Evolutionary conservation across 2,113 vertebrate genomes (phyloP).

Genomic region (Hirundichthys speculiger): DNA sequence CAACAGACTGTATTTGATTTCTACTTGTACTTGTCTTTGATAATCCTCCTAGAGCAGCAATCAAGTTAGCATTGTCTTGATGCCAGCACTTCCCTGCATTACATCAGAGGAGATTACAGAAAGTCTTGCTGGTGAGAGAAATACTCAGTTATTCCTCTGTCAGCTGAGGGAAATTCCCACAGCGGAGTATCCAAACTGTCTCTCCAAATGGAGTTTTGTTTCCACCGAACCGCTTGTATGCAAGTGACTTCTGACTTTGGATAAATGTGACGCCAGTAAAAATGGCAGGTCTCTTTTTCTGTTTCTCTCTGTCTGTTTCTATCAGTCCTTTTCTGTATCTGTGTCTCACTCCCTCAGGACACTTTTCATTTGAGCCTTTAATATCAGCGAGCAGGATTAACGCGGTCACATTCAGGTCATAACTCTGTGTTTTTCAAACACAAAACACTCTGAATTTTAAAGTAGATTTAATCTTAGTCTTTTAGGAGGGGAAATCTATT

Average conservation of each 20-base stretch:
- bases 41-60: slow-evolving; percentile 72
- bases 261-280: slow-evolving; percentile 41
- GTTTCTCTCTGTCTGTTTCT: slow-evolving; percentile 2
- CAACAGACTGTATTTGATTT: slow-evolving; percentile 46
- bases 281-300: slow-evolving; percentile 34
- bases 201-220: slow-evolving; percentile 17
- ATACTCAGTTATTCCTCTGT: slow-evolving; percentile 45
- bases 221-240: slow-evolving; percentile 2
- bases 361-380: slow-evolving; percentile 45
- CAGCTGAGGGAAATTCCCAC: slow-evolving; percentile 49
- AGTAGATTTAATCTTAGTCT: not conserved
- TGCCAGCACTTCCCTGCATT: slow-evolving; percentile 54
- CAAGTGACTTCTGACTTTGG: slow-evolving; percentile 5
- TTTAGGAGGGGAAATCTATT: not conserved
- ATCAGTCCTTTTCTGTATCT: slow-evolving; percentile 10
- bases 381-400: slow-evolving; percentile 71
- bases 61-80: slow-evolving; percentile 63
- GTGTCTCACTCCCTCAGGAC: slow-evolving; percentile 22
- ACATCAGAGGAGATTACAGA: slow-evolving; percentile 69
- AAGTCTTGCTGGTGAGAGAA: slow-evolving; percentile 33
- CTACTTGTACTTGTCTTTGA: slow-evolving; percentile 46
- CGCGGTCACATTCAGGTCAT: slow-evolving; percentile 60
- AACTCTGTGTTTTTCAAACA: slow-evolving; percentile 38
- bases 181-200: slow-evolving; percentile 4
- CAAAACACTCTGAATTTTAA: slow-evolving; percentile 26